These are phyloP conservation scores for Scaptomyza reducta DNA, from an alignment of 2,888 invertebrate genomes.

Conservation along the genomic window DNA sequence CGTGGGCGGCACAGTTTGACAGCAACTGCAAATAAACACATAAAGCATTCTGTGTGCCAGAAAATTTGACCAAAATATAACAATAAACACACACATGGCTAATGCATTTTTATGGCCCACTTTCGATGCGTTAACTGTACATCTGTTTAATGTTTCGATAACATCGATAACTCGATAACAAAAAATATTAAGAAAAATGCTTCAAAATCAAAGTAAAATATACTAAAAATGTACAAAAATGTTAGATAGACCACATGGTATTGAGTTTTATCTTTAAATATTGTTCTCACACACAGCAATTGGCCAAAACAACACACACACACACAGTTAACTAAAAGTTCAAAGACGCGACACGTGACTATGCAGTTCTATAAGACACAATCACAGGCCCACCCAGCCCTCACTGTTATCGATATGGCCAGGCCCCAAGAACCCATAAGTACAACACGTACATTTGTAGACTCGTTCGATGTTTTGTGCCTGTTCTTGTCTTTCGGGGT, in stretches of 20 bases:
- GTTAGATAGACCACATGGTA: not conserved
- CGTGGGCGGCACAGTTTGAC: constrained; percentile 47
- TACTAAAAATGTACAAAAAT: too few relatives aligned
- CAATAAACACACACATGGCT: too few relatives aligned
- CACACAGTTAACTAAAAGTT: constrained; percentile 36
- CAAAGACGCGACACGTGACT: constrained; percentile 60
- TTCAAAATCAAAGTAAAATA: too few relatives aligned
- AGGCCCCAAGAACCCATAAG: not conserved
- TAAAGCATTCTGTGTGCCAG: constrained; percentile 43
- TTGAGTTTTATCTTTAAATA: constrained; percentile 4
- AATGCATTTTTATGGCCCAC: not conserved
- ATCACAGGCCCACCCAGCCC: constrained; percentile 10
- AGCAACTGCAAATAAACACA: constrained; percentile 33
- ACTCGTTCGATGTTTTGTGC: not conserved
- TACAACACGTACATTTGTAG: constrained; percentile 21
- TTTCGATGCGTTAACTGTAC: not conserved
- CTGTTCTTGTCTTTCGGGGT: not conserved
- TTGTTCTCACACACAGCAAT: too few relatives aligned
- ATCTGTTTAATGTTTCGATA: not conserved
- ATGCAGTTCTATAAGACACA: constrained; percentile 48
- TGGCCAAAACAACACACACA: constrained; percentile 5
- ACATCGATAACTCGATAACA: not conserved
- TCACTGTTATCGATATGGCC: constrained; percentile 26
- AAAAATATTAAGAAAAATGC: too few relatives aligned
- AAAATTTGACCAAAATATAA: constrained; percentile 29